Base-by-base conservation (phyloP, 2,888 invertebrate species). In the Lepidocyrtoides sp. region DNA sequence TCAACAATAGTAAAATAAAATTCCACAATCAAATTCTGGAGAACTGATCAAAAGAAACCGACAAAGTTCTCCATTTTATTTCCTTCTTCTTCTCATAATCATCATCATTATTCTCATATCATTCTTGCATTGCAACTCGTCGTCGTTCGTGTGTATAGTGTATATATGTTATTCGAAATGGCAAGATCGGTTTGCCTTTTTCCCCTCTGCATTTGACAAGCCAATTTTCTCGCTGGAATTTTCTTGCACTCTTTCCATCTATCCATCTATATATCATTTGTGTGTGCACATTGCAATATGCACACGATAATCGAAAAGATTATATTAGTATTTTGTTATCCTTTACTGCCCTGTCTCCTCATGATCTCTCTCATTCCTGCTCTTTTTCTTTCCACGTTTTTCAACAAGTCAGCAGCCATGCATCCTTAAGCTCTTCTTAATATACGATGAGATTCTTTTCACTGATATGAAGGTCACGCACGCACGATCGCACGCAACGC, bases 391-490 rank as follows among this genome's bases (percentile, higher is more conserved):
- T 26, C 17, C 2, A n/a, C 14, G 8, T 69, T 69, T 77, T 77
- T 77, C 77, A 77, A 51, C 77, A 23, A 77, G 48, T 77, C 77
- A 48, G 51, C 29, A 77, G 8, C 69, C 41, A 4, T n/a, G n/a
- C n/a, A n/a, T n/a, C n/a, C n/a, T n/a, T n/a, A 32, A 36, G 8
- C 14, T 5, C 12, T 48, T n/a, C n/a, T n/a, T n/a, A n/a, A n/a
- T n/a, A n/a, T n/a, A n/a, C n/a, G 32, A 14, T 14, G 14, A 79
- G 66, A 69, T 84, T 48, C n/a, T 69, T 60, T 4, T 72, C 63
- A 10, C 51, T 69, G 51, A 84, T 84, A 72, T 72, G 69, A 84
- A 69, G 84, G 84, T 69, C 72, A 84, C 84, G 72, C 84, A 84
- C 72, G 69, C 72, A 72, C 79, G 75, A 44, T 48, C 77, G 57